Evolutionary conservation across 2,797 vertebrate genomes (phyloP).

Genomic region (Chelon auratus): DNA sequence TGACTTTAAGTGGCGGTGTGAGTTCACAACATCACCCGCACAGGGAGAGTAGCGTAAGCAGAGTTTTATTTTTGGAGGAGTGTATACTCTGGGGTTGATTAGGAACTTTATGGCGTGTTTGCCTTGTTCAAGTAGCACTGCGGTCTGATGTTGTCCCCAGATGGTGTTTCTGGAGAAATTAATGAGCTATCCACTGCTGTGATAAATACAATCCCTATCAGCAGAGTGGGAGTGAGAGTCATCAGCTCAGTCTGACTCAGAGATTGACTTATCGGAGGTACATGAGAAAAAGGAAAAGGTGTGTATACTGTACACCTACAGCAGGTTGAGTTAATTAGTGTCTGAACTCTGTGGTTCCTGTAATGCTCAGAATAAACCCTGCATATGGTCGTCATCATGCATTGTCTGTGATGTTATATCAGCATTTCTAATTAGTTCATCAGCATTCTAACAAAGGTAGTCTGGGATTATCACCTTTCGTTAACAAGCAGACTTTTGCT

Average conservation of each 20-base stretch:
- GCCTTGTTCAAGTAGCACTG: conserved; percentile 49
- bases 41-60: conserved; percentile 17
- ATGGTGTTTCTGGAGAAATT: conserved; percentile 63
- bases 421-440: conserved; percentile 38
- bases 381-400: conserved; percentile 21
- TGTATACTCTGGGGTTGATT: conserved; percentile 43
- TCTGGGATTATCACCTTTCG: conserved; percentile 35
- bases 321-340: conserved; percentile 20
- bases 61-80: conserved; percentile 10
- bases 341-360: conserved; percentile 16
- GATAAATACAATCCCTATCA: conserved; percentile 60
- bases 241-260: conserved; percentile 30
- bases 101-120: conserved; percentile 58
- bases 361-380: conserved; percentile 35
- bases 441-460: conserved; percentile 39
- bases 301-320: conserved; percentile 26
- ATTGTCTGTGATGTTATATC: conserved; percentile 39
- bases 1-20: conserved; percentile 66
- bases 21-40: conserved; percentile 37
- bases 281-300: not conserved
- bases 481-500: conserved; percentile 39
- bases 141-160: conserved; percentile 46
- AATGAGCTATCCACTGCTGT: conserved; percentile 56
- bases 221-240: conserved; percentile 32
- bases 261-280: conserved; percentile 15